Conservation (phyloP, 2,113 vertebrate genomes). For the Dicaeum eximium region DNA sequence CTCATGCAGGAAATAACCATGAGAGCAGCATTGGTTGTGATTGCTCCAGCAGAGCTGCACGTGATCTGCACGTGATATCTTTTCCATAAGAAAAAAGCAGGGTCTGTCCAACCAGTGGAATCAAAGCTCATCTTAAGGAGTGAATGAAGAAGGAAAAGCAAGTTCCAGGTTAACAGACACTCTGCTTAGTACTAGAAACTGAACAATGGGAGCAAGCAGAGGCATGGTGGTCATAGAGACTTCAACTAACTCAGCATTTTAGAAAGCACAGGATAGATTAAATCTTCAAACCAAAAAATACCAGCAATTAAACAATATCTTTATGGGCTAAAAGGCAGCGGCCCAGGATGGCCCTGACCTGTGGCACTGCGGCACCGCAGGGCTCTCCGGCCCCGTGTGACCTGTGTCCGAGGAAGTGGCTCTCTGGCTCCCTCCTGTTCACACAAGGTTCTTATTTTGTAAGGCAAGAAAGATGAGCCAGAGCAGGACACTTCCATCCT, state of each 20-base stretch:
- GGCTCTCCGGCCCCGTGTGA: rapidly evolving
- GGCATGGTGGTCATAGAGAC: rapidly evolving
- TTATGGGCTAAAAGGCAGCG: background rate
- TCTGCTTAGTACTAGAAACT: background rate
- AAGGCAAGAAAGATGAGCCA: background rate
- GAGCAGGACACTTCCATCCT: background rate
- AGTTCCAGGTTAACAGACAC: background rate
- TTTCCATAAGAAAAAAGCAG: background rate
- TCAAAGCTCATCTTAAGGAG: background rate
- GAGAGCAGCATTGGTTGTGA: background rate
- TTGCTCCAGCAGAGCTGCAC: background rate
- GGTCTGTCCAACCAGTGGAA: background rate
- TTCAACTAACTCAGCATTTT: background rate
- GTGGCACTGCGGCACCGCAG: rapidly evolving
- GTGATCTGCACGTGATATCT: background rate
- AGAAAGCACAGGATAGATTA: background rate
- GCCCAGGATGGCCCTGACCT: too few species aligned
- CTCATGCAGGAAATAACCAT: rapidly evolving
- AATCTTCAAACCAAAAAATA: background rate
- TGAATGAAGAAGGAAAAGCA: background rate
- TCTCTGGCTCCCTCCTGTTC: background rate
- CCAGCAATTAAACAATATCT: background rate
- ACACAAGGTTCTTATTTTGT: background rate
- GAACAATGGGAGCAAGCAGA: background rate
- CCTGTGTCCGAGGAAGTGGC: rapidly evolving